phyloP scores from a whole-genome alignment of 2,113 vertebrate genomes.

The Aptenodytes forsteri region DNA sequence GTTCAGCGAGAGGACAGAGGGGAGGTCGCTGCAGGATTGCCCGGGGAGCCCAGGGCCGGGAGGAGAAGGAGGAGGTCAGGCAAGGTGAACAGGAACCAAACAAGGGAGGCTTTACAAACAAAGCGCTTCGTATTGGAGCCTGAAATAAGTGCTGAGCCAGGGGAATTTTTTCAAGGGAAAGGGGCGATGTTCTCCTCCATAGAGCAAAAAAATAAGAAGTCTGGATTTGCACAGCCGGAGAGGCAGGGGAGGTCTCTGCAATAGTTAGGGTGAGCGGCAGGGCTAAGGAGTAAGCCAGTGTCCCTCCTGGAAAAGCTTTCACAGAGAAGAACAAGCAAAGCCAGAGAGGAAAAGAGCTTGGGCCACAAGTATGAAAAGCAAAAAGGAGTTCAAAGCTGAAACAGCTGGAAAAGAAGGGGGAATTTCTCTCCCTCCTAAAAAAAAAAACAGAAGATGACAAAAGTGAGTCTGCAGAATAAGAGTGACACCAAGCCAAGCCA shows the following conservation, averaged over 20 bases:
- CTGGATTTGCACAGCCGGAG: background rate
- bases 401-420: background rate
- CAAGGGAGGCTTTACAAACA: slow-evolving; percentile 51
- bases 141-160: slow-evolving; percentile 48
- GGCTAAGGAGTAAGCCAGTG: background rate
- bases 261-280: background rate
- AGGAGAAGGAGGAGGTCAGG: slow-evolving; percentile 13
- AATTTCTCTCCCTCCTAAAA: background rate
- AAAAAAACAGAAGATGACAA: background rate
- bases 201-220: background rate
- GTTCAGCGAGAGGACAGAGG: background rate
- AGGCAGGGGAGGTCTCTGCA: background rate
- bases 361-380: background rate
- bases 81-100: background rate
- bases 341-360: background rate
- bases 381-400: background rate
- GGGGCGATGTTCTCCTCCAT: background rate
- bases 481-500: background rate
- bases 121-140: background rate
- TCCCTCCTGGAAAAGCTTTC: slow-evolving; percentile 1
- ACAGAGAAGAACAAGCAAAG: background rate
- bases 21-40: background rate
- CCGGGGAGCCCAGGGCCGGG: background rate
- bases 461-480: background rate
- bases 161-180: slow-evolving; percentile 32